Evolutionary conservation across 2,113 vertebrate genomes (phyloP).

Genomic region (Mormyrus lacerda): DNA sequence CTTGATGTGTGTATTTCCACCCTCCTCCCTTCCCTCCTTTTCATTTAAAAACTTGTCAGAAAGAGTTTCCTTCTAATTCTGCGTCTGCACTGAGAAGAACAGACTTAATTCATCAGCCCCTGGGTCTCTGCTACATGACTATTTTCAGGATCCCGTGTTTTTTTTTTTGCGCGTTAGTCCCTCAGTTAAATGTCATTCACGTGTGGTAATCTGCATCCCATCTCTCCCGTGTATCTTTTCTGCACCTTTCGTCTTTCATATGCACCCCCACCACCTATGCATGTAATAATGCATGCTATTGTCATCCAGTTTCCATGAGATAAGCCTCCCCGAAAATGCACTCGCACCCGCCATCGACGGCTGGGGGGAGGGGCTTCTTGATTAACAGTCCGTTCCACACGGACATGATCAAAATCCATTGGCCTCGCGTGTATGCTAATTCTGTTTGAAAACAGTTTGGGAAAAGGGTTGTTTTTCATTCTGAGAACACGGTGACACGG

Average conservation of each 20-base stretch:
- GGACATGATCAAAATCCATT: slow-evolving; percentile 50
- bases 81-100: not conserved
- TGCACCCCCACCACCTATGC: not conserved
- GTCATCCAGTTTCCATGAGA: slow-evolving; percentile 41
- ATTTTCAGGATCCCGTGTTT: not conserved
- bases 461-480: slow-evolving; percentile 1
- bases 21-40: not conserved
- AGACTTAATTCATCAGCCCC: not conserved
- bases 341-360: slow-evolving; percentile 41
- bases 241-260: not conserved
- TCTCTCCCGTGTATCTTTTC: not conserved
- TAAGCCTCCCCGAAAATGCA: slow-evolving; percentile 56
- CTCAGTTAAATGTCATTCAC: not conserved
- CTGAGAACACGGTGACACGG: slow-evolving; percentile 20
- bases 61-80: not conserved
- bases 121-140: not conserved
- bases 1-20: not conserved
- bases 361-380: slow-evolving; percentile 32
- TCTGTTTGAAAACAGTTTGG: slow-evolving; percentile 29
- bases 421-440: slow-evolving; percentile 44
- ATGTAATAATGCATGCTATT: slow-evolving; percentile 35
- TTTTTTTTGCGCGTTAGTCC: not conserved
- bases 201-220: not conserved
- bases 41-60: not conserved
- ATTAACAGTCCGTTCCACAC: slow-evolving; percentile 46